A percentile compares a stretch with the other conserved stretches of the same genome.
Conservation (phyloP, 2,888 invertebrate species). For the Ferrisia virgata region DNA sequence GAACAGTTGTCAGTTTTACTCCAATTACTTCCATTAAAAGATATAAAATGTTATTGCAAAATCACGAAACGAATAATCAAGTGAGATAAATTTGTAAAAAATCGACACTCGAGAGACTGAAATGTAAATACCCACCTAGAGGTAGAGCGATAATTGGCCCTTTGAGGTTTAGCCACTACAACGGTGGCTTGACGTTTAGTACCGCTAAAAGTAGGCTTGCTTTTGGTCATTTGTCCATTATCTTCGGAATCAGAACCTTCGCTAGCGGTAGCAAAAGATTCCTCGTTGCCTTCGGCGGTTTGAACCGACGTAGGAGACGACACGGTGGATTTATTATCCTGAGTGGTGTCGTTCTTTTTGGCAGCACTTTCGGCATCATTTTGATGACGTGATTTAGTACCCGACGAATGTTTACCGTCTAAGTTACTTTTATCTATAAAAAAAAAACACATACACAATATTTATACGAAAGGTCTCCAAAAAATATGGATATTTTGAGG, state of each 20-base stretch:
- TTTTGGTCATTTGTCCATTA: not conserved
- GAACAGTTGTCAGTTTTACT: too few relatives aligned
- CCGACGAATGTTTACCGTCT: not conserved
- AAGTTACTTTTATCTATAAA: not conserved
- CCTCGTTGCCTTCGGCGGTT: constrained; percentile 36
- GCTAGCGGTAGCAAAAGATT: constrained; percentile 36
- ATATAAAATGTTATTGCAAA: too few relatives aligned
- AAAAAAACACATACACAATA: not conserved
- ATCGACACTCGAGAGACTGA: not conserved
- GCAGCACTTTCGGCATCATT: not conserved
- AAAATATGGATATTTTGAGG: too few relatives aligned
- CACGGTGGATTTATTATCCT: constrained; percentile 31
- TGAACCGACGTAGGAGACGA: constrained; percentile 33
- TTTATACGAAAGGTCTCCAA: not conserved
- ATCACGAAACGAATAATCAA: not conserved
- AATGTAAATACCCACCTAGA: constrained; percentile 26
- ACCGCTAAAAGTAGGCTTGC: not conserved
- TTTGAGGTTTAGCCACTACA: constrained; percentile 14
- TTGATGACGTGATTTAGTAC: not conserved
- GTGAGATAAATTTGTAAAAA: not conserved
- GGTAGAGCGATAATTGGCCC: constrained; percentile 28
- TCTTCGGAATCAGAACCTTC: constrained; percentile 40
- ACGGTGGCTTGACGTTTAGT: constrained; percentile 32
- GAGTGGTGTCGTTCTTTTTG: not conserved
- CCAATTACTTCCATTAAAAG: too few relatives aligned